phyloP scores from a whole-genome alignment of 1,140 invertebrate genomes.

The Drosophila teissieri region DNA sequence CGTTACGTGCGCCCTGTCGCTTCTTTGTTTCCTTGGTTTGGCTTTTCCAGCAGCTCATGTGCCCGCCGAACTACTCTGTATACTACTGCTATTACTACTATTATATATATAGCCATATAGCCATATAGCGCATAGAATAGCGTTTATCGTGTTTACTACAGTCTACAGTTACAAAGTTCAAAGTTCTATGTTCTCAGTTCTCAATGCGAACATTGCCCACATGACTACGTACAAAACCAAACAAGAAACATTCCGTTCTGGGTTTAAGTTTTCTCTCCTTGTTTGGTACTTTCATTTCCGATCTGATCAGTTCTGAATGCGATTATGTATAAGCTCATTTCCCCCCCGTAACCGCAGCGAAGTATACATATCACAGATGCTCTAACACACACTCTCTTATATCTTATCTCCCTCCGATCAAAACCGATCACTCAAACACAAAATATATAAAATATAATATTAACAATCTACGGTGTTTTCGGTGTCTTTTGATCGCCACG shows the following conservation, averaged over 20 bases:
- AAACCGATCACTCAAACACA: slow-evolving; percentile 26
- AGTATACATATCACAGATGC: slow-evolving; percentile 49
- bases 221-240: slow-evolving; percentile 49
- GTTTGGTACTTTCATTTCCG: slow-evolving; percentile 26
- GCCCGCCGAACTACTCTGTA: slow-evolving; percentile 38
- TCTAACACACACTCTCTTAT: slow-evolving; percentile 78
- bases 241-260: slow-evolving; percentile 46
- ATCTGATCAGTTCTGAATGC: slow-evolving; percentile 52
- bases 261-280: slow-evolving; percentile 30
- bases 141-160: slow-evolving; percentile 56
- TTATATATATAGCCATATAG: slow-evolving; percentile 43
- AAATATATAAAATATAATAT: slow-evolving; percentile 9
- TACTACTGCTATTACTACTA: slow-evolving; percentile 6
- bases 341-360: slow-evolving; percentile 40
- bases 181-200: slow-evolving; percentile 51
- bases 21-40: slow-evolving; percentile 21
- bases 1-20: slow-evolving; percentile 15
- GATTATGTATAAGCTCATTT: slow-evolving; percentile 68
- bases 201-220: slow-evolving; percentile 47
- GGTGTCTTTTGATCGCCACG: slow-evolving; percentile 26
- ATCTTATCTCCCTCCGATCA: slow-evolving; percentile 68
- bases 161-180: slow-evolving; percentile 44
- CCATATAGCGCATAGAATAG: slow-evolving; percentile 69
- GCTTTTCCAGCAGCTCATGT: slow-evolving; percentile 47
- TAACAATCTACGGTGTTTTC: slow-evolving; percentile 14